A percentile compares a stretch with the other conserved stretches of the same genome.
phyloP scores from a whole-genome alignment of 2,113 vertebrate genomes.

The Microtus pennsylvanicus region DNA sequence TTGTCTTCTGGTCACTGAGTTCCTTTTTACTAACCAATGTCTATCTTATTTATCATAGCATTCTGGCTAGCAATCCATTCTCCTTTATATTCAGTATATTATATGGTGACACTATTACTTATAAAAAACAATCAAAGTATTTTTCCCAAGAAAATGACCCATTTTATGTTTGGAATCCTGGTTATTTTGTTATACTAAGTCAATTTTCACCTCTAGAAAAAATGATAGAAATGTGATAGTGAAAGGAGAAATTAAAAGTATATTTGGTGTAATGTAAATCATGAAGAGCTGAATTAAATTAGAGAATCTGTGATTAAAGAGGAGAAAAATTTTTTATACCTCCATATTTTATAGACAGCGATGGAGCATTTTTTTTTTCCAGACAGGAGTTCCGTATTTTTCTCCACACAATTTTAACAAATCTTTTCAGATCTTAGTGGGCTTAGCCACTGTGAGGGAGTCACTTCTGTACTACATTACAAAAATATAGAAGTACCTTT shows the following conservation, averaged over 20 bases:
- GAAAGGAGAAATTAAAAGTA: not conserved
- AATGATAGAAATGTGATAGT: not conserved
- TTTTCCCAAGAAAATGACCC: not conserved
- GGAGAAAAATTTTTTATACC: not conserved
- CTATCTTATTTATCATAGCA: not conserved
- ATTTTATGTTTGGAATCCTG: not conserved
- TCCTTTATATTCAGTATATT: not conserved
- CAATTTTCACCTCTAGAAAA: not conserved
- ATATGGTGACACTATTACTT: not conserved
- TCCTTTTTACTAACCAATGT: too few species aligned
- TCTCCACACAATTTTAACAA: not conserved
- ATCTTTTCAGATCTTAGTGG: not conserved
- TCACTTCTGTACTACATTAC: not conserved
- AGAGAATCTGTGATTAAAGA: not conserved
- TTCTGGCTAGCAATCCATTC: not conserved
- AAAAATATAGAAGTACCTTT: not conserved
- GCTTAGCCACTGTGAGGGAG: too few species aligned
- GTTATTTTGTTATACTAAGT: not conserved
- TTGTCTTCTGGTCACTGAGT: not conserved
- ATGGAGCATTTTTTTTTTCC: too few species aligned
- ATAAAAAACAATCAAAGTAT: not conserved
- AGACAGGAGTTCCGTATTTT: not conserved
- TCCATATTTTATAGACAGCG: not conserved
- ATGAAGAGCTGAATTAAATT: not conserved
- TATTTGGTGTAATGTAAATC: not conserved